phyloP scores from a whole-genome alignment of 2,797 vertebrate species.

The Vireo griseus region DNA sequence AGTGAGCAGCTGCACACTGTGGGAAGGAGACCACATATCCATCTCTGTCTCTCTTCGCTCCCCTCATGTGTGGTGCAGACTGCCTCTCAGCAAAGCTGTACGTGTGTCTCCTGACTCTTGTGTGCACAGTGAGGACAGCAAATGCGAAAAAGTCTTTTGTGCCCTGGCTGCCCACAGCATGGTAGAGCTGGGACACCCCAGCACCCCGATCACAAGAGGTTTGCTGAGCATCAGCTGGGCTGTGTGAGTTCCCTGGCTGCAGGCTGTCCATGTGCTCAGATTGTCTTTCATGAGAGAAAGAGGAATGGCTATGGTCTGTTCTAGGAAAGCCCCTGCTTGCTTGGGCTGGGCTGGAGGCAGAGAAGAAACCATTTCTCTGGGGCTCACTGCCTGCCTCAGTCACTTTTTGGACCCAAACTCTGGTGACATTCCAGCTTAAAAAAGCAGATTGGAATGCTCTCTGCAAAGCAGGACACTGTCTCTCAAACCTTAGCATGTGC shows the following conservation, averaged over 20 bases:
- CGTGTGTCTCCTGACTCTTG: background rate
- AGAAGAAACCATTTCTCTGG: background rate
- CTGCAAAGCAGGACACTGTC: background rate
- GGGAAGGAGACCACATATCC: background rate
- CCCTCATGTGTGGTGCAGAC: background rate
- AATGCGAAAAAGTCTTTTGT: background rate
- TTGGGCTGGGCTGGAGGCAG: background rate
- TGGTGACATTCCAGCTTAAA: background rate
- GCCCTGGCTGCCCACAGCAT: background rate
- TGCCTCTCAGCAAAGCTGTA: background rate
- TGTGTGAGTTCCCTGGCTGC: background rate
- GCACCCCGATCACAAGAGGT: background rate
- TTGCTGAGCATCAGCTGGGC: background rate
- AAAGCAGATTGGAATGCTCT: background rate
- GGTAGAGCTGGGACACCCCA: background rate
- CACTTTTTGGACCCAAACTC: background rate
- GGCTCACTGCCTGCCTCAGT: background rate
- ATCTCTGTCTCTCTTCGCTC: background rate
- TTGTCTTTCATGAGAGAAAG: background rate
- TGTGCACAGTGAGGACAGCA: background rate
- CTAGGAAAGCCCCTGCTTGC: background rate
- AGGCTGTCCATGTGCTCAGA: accelerated
- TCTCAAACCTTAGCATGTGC: background rate
- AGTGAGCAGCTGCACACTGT: background rate
- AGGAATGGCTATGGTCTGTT: background rate